Conservation (phyloP, 2,888 invertebrate species). For the Liposcelis brunnea region DNA sequence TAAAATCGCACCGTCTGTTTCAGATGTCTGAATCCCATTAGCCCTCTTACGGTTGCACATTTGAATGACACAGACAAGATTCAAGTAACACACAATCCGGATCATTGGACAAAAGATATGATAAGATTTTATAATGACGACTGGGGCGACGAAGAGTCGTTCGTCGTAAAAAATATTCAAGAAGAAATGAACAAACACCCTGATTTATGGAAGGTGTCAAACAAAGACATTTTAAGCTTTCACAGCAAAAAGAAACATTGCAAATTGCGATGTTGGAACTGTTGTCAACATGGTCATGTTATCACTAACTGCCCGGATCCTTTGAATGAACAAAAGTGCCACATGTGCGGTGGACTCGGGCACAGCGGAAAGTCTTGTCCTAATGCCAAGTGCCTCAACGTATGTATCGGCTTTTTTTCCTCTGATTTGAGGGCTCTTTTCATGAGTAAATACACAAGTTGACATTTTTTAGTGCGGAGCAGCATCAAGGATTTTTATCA, state of each 20-base stretch:
- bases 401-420: constrained; percentile 3
- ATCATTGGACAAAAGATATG: constrained; percentile 1
- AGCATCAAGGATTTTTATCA: not conserved
- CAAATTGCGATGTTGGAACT: not conserved
- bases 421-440: not conserved
- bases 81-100: too few species aligned
- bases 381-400: not conserved
- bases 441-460: not conserved
- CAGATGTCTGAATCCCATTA: too few species aligned
- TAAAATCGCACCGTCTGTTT: too few species aligned
- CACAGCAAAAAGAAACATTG: not conserved
- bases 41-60: too few species aligned
- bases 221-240: not conserved
- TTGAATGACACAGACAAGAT: too few species aligned
- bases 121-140: not conserved
- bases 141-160: not conserved
- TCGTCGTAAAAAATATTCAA: not conserved
- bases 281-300: not conserved
- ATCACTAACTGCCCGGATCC: not conserved
- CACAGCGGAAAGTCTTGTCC: not conserved
- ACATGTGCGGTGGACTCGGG: constrained; percentile 1
- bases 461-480: not conserved
- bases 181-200: not conserved
- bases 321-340: not conserved
- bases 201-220: not conserved